A percentile compares a stretch with the other conserved stretches of the same genome.
Evolutionary conservation across 2,888 invertebrate species (phyloP).

Genomic region (Eupithecia pulchellata): DNA sequence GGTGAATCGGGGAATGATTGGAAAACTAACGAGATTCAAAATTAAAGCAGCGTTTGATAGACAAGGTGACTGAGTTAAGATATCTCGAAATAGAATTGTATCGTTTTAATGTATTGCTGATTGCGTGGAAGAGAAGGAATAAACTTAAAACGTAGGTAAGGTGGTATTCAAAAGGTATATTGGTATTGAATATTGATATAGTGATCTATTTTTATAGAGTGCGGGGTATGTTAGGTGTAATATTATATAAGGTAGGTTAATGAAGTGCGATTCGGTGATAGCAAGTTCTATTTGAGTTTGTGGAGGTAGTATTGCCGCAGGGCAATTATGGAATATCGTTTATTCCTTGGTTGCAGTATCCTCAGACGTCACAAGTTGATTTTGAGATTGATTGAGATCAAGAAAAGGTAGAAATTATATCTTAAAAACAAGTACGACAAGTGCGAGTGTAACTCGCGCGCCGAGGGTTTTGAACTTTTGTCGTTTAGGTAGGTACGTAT

Average conservation of each 20-base stretch:
- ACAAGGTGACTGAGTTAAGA: neutral
- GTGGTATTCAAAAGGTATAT: neutral
- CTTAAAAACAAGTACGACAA: no score
- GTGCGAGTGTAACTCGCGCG: no score
- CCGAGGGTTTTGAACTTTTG: no score
- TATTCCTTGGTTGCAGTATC: neutral
- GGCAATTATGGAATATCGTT: no score
- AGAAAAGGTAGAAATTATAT: neutral
- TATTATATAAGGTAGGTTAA: no score
- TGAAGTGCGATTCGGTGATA: neutral
- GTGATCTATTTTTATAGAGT: neutral
- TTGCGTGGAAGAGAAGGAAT: neutral
- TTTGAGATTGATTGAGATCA: neutral
- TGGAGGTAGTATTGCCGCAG: neutral
- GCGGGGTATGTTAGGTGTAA: neutral
- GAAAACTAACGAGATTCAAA: constrained; percentile 1
- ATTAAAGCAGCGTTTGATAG: neutral
- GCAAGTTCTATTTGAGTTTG: neutral
- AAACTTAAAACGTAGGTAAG: neutral
- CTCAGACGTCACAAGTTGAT: neutral
- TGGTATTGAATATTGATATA: neutral
- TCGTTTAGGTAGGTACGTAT: no score
- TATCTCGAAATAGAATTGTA: neutral
- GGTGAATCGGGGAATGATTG: constrained; percentile 3
- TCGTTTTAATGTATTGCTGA: neutral